Evolutionary conservation across 2,888 invertebrate genomes (phyloP).

Genomic region (Tridacna gigas): DNA sequence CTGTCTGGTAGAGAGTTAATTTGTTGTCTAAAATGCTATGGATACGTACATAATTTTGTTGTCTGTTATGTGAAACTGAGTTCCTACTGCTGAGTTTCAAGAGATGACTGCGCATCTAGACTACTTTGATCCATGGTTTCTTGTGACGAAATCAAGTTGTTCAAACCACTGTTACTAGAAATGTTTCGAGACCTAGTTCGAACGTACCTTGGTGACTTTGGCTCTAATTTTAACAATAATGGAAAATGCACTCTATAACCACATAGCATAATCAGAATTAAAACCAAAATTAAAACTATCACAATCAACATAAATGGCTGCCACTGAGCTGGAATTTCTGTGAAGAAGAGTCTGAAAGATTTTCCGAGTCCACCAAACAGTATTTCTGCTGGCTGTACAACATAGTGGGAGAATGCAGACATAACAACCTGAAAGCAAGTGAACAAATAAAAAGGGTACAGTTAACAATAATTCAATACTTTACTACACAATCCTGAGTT

Average conservation of each 20-base stretch:
- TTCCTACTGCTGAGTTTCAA: too few species aligned
- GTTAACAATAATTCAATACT: too few species aligned
- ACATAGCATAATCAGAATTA: constrained; percentile 73
- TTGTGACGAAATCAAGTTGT: constrained; percentile 23
- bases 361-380: constrained; percentile 71
- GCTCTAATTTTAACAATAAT: constrained; percentile 71
- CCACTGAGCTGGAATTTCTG: constrained; percentile 79
- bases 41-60: too few species aligned
- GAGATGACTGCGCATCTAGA: constrained; percentile 16
- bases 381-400: constrained; percentile 75
- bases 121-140: constrained; percentile 21
- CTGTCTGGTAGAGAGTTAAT: too few species aligned
- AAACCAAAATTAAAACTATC: constrained; percentile 57
- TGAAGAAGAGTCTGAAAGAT: constrained; percentile 74
- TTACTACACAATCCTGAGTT: too few species aligned
- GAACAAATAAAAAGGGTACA: too few species aligned
- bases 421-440: constrained; percentile 75
- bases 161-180: background rate
- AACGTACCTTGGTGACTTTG: constrained; percentile 59
- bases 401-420: constrained; percentile 73
- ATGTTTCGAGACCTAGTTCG: background rate
- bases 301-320: constrained; percentile 76
- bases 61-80: too few species aligned
- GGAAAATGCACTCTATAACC: constrained; percentile 75
- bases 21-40: too few species aligned